Conservation (phyloP, 2,797 vertebrate genomes). For the Simalia tracyae region DNA sequence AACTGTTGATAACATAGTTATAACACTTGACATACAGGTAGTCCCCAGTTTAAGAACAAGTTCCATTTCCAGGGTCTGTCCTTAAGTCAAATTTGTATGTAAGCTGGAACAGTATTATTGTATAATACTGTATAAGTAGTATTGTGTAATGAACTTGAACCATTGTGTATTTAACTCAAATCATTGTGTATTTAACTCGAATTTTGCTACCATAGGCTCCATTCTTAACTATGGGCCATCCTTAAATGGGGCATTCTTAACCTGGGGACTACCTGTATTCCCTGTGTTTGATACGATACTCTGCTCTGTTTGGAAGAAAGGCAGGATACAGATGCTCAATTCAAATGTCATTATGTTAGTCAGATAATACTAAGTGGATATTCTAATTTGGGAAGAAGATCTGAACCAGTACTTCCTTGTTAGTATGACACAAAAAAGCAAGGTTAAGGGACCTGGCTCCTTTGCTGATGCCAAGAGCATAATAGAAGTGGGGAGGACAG, state of each 20-base stretch:
- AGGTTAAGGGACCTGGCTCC: neutral
- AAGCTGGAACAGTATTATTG: no score
- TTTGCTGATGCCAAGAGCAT: neutral
- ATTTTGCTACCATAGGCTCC: no score
- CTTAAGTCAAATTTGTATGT: no score
- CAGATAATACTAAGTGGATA: neutral
- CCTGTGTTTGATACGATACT: neutral
- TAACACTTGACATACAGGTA: neutral
- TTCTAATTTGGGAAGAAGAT: neutral
- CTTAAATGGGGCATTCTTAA: no score
- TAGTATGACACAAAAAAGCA: no score
- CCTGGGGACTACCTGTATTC: neutral
- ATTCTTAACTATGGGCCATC: no score
- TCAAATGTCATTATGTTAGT: neutral
- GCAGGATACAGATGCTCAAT: neutral
- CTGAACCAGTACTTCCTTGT: neutral
- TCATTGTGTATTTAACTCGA: no score
- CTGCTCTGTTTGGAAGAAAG: neutral
- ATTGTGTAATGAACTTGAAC: no score
- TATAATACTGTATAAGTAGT: no score
- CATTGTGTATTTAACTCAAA: no score
- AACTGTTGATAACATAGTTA: neutral
- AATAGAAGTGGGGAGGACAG: neutral
- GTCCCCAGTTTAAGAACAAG: no score
- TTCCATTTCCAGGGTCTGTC: no score